These are phyloP conservation scores for Benitochromis conjunctus DNA, from an alignment of 2,113 vertebrate species.

Conservation along the genomic window DNA sequence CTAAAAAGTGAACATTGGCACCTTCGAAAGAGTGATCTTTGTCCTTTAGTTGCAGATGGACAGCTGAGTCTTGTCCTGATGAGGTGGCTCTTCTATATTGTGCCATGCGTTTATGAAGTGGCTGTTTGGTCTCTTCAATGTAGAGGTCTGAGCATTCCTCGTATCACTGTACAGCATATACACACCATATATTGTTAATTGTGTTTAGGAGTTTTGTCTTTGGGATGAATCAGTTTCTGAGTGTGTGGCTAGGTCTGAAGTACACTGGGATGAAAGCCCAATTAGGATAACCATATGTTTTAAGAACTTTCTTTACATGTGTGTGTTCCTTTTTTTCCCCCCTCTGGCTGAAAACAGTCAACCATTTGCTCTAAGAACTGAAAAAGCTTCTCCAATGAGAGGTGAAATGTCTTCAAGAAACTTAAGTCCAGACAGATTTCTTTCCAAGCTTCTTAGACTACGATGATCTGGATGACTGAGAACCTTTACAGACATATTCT, in stretches of 20 bases:
- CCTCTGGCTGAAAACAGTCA: background rate
- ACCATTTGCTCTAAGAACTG: background rate
- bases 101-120: too few relatives aligned
- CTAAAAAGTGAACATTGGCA: background rate
- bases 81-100: background rate
- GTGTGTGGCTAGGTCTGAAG: background rate
- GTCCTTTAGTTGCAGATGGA: background rate
- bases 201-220: too few relatives aligned
- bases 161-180: too few relatives aligned
- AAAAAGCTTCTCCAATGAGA: background rate
- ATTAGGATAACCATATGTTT: background rate
- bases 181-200: too few relatives aligned
- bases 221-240: too few relatives aligned
- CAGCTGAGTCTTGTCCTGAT: background rate
- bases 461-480: too few relatives aligned
- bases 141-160: too few relatives aligned
- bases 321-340: background rate
- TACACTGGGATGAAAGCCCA: background rate
- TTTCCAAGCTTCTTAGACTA: too few relatives aligned
- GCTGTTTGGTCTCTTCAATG: too few relatives aligned
- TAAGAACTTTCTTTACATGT: background rate
- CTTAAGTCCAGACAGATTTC: background rate
- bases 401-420: background rate
- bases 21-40: background rate
- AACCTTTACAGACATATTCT: too few relatives aligned